Percentiles rank a stretch among this genome's conserved stretches.
Conservation (phyloP, 2,888 invertebrate species). For the Ophion ellenae region DNA sequence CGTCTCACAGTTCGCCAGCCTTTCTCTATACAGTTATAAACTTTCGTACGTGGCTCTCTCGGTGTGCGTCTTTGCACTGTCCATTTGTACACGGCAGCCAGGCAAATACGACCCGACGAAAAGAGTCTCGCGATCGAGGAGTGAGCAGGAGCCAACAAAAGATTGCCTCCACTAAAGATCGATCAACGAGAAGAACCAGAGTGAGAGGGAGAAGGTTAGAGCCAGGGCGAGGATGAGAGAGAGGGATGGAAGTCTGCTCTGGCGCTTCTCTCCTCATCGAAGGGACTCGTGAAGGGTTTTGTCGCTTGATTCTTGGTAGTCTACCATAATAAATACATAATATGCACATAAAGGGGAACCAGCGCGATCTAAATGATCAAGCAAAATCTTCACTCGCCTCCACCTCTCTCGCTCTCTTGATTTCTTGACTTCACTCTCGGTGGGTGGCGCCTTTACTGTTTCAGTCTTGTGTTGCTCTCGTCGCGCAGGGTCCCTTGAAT, state of each 20-base stretch:
- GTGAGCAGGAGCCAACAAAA: conserved; percentile 21
- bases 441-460: conserved; percentile 74
- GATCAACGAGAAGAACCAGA: conserved; percentile 30
- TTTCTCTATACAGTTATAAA: conserved; percentile 8
- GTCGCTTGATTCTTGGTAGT: conserved; percentile 81
- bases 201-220: conserved; percentile 31
- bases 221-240: not conserved
- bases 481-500: conserved; percentile 65
- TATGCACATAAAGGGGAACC: conserved; percentile 83
- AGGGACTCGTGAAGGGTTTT: conserved; percentile 78
- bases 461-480: conserved; percentile 40
- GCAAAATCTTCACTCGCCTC: conserved; percentile 73
- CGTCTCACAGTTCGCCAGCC: conserved; percentile 6
- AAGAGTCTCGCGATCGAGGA: conserved; percentile 24
- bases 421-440: conserved; percentile 68
- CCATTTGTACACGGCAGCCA: conserved; percentile 31
- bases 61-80: conserved; percentile 15
- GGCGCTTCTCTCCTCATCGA: conserved; percentile 57
- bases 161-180: conserved; percentile 38
- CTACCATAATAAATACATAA: conserved; percentile 83
- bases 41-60: not conserved
- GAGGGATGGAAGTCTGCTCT: conserved; percentile 14
- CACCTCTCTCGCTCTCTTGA: conserved; percentile 15
- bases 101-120: conserved; percentile 50
- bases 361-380: conserved; percentile 83